Base-by-base conservation (phyloP, 2,113 vertebrate species). In the Gopherus flavomarginatus region DNA sequence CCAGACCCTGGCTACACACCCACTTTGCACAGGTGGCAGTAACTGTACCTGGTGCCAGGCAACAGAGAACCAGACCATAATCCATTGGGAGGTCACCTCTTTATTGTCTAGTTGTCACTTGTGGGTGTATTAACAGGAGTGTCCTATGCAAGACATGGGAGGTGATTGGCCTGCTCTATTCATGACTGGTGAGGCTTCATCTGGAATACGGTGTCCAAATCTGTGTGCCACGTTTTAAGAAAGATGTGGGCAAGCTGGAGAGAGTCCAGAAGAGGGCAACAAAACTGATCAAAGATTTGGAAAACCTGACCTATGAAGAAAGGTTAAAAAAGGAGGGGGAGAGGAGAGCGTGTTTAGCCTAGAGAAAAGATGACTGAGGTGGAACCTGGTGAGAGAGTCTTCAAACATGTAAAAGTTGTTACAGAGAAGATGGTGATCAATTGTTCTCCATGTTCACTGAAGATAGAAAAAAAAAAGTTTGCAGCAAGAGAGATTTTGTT, bases 1-100 rank as follows among this genome's bases (percentile, higher is more conserved):
- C 29, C 29, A 16, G 29, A 62, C 31, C 35, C 35, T 65, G 35
- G 16, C 16, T 9, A 65, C 72, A 12, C n/a, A 44, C 47, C 29
- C 19, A 50, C 35, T 90, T 31, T 81, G 81, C 56, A 50, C 11
- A 84, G 78, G 53, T 82, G 59, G 94, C 42, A 24, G 83, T 82
- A 2, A 0, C n/a, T 52, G 42, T 31, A 52, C 22, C 47, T 72
- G 52, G 49, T 50, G 56, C 0, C 1, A 92, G 47, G n/a, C n/a
- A 79, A 12, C 19, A 84, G 11, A 14, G 44, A 54, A 54, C 49
- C 21, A 16, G 21, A 3, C 22, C 38, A 19, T n/a, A 65, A n/a
- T 65, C 31, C 62, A n/a, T 16, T 65, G 16, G 31, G 62, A 65
- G 31, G 16, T 8, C 62, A n/a, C 62, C 62, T 65, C 31, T 65